A percentile compares a stretch with the other conserved stretches of the same genome.
Conservation (phyloP, 1,140 invertebrate species). For the Tetramorium alpestre region DNA sequence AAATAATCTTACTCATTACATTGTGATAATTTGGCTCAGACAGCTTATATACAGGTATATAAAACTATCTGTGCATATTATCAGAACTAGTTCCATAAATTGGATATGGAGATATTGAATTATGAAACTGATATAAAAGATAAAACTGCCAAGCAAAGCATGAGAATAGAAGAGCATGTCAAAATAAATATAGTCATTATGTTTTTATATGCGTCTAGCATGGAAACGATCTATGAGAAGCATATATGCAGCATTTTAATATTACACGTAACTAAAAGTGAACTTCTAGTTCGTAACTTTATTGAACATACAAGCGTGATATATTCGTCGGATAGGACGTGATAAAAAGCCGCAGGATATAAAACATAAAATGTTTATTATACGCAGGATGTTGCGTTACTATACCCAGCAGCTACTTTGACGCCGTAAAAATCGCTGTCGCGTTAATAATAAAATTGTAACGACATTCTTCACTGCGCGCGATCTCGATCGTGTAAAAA, state of each 20-base stretch:
- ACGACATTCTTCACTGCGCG: background rate
- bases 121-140: too few species aligned
- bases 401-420: conserved; percentile 38
- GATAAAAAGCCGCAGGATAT: conserved; percentile 21
- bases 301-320: conserved; percentile 36
- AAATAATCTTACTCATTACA: too few species aligned
- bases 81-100: too few species aligned
- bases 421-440: conserved; percentile 55
- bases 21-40: too few species aligned
- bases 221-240: background rate
- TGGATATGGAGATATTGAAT: too few species aligned
- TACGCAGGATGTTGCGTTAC: conserved; percentile 6
- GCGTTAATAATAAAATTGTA: conserved; percentile 31
- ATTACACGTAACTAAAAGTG: background rate
- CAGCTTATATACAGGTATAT: too few species aligned
- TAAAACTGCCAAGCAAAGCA: background rate
- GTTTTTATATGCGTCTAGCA: background rate
- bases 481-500: background rate
- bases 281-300: conserved; percentile 15
- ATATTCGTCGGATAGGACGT: conserved; percentile 10
- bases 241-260: background rate
- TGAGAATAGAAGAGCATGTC: background rate
- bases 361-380: conserved; percentile 69
- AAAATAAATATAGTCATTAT: background rate
- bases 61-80: too few species aligned